Base-by-base conservation (phyloP, 2,888 invertebrate genomes). In the Leptinotarsa haldemani region DNA sequence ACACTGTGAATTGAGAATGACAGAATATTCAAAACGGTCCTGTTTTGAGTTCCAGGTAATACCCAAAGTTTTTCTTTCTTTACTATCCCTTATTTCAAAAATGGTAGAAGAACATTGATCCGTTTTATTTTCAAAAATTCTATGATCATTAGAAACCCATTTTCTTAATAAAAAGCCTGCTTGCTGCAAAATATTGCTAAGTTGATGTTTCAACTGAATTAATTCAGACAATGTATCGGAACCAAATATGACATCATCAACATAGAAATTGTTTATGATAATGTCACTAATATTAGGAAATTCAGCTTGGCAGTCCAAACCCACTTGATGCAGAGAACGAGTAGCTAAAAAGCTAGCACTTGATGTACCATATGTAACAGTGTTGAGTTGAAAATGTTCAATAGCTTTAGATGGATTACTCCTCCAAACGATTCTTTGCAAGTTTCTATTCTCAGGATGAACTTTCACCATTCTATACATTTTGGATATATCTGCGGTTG, bases 291-390 rank as follows among this genome's bases (percentile, higher is more conserved):
- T 67, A n/a, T 18, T 9, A 2, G 71, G 71, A 69, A 22, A 74
- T 50, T 66, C 20, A 15, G 16, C 22, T 52, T 52, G 16, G 20
- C 20, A 20, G 48, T 68, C 30, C 2, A 66, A 48, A 18, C 58
- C 73, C 30, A 69, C n/a, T 30, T 75, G 50, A 40, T 69, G 15
- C 18, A 78, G 47, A 48, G 63, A 64, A 13, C 72, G 58, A 4
- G 73, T 71, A 0, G 78, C 71, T 46, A 78, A n/a, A 69, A 72
- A 78, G 9, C 71, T 70, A 1, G 75, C 75, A 46, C 73, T 56
- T 5, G 71, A 58, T 15, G 74, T 74, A 15, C 78, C 76, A 63
- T 76, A 77, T n/a, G 77, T 77, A 5, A 78, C 69, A 2, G 74
- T 76, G 40, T 74, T 71, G 30, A 72, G 20, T 5, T 18, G 18